Base-by-base conservation (phyloP, 1,140 invertebrate genomes). In the Grapholita molesta region DNA sequence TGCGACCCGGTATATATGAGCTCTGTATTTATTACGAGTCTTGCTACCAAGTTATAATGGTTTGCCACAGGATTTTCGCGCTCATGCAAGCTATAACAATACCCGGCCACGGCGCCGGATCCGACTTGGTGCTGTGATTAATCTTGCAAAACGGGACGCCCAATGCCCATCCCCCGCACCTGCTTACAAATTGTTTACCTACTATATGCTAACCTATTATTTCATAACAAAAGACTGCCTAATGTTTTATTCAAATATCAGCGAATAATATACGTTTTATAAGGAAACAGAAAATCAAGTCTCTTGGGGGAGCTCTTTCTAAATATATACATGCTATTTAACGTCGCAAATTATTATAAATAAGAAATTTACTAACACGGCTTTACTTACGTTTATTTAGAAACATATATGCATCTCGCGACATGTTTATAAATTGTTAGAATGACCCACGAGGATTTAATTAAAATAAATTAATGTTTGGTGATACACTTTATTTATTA, bases 131-230 rank as follows among this genome's bases (percentile, higher is more conserved):
- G 71, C 72, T 64, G 71, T 70, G 83, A 85, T 88, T 85, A 86
- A 83, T 90, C 83, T 84, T 77, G 71, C 77, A 78, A 72, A 76
- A 70, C 72, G 75, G 72, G 75, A 79, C 77, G 73, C 72, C 30
- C n/a, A 23, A n/a, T 30, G 42, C 32, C 57, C 42, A 68, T 73
- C 74, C 74, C 74, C 74, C 72, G 78, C 81, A 83, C 82, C 80
- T 84, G 84, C 84, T 86, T 78, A 85, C 83, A 82, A 82, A 89
- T 86, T 85, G 80, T 84, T 86, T 80, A 79, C 66, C 70, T 69
- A 70, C 70, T 73, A 66, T 70, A 70, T 70, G 71, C 73, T 77
- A 42, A 25, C 12, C 68, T 75, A 76, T 71, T 69, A 61, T 48
- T 52, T 28, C 61, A 42, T 21, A 52, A 52, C 57, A 64, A 70